Evolutionary conservation across 2,888 invertebrate species (phyloP).

Genomic region (Parnassius orleans): DNA sequence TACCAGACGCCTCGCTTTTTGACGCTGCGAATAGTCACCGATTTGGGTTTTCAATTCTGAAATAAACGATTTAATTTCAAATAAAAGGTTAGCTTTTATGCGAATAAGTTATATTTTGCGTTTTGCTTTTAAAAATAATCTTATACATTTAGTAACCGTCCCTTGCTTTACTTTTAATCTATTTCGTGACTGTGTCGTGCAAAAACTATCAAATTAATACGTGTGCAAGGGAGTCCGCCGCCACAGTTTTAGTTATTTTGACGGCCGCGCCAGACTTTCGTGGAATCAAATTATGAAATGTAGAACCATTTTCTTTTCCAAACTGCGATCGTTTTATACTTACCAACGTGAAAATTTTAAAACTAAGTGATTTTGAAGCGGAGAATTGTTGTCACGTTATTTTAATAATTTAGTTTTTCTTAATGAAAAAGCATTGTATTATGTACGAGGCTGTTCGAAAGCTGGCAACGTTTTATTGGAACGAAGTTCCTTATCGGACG

Average conservation of each 20-base stretch:
- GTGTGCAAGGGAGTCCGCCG: conserved; percentile 37
- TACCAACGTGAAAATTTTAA: conserved; percentile 14
- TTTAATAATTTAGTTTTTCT: too few species aligned
- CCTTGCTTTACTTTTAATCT: conserved; percentile 30
- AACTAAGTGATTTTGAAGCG: not conserved
- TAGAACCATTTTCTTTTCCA: conserved; percentile 28
- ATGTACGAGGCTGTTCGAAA: too few species aligned
- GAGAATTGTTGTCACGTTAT: too few species aligned
- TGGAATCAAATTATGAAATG: conserved; percentile 41
- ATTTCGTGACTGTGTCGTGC: conserved; percentile 47
- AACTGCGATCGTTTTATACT: conserved; percentile 22
- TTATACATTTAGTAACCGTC: not conserved
- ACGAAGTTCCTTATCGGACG: too few species aligned
- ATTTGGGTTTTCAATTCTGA: too few species aligned
- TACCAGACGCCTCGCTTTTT: too few species aligned
- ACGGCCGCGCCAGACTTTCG: conserved; percentile 46
- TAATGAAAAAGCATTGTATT: too few species aligned
- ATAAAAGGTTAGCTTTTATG: too few species aligned
- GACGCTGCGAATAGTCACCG: too few species aligned
- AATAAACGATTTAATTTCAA: too few species aligned
- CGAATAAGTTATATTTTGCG: not conserved
- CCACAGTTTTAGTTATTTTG: conserved; percentile 37
- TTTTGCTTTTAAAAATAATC: too few species aligned
- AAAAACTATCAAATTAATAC: conserved; percentile 45
- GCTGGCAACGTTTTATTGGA: too few species aligned